Percentiles rank a stretch among this genome's conserved stretches.
These are phyloP conservation scores for Cantharis rufa DNA, from an alignment of 2,888 invertebrate genomes.

Conservation along the genomic window DNA sequence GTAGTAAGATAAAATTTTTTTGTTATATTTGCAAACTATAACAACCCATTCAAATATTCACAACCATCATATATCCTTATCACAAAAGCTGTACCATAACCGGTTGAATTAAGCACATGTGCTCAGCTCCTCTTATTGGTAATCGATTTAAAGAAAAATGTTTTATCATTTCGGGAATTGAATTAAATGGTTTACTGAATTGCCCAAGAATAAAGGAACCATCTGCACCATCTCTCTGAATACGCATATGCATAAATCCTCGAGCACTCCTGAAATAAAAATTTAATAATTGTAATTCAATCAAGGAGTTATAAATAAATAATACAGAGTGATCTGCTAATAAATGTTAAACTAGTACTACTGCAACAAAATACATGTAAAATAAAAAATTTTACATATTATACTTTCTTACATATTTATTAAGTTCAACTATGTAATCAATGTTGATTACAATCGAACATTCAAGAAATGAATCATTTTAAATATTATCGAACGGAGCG, in stretches of 20 bases:
- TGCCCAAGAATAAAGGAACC: conserved; percentile 89
- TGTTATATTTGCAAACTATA: conserved; percentile 8
- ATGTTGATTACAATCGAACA: too few relatives aligned
- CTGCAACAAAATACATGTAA: too few relatives aligned
- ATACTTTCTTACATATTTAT: too few relatives aligned
- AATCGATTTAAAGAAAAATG: conserved; percentile 92
- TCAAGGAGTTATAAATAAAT: too few relatives aligned
- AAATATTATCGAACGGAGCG: too few relatives aligned
- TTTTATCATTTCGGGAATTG: conserved; percentile 92
- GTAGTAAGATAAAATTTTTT: conserved; percentile 15
- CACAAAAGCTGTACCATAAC: conserved; percentile 82
- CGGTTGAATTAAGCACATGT: conserved; percentile 93
- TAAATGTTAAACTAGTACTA: too few relatives aligned
- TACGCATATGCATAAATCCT: conserved; percentile 97
- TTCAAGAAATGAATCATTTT: too few relatives aligned
- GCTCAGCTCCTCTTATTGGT: conserved; percentile 93
- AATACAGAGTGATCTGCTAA: too few relatives aligned
- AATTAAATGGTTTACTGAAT: conserved; percentile 89
- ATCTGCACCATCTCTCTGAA: conserved; percentile 73
- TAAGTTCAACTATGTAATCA: too few relatives aligned
- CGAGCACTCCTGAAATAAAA: conserved; percentile 79
- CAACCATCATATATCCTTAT: conserved; percentile 38
- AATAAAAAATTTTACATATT: too few relatives aligned
- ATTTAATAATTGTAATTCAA: background rate
- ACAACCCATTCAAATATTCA: conserved; percentile 7